Evolutionary conservation across 2,888 invertebrate species (phyloP).

Genomic region (Agonum fuliginosum): DNA sequence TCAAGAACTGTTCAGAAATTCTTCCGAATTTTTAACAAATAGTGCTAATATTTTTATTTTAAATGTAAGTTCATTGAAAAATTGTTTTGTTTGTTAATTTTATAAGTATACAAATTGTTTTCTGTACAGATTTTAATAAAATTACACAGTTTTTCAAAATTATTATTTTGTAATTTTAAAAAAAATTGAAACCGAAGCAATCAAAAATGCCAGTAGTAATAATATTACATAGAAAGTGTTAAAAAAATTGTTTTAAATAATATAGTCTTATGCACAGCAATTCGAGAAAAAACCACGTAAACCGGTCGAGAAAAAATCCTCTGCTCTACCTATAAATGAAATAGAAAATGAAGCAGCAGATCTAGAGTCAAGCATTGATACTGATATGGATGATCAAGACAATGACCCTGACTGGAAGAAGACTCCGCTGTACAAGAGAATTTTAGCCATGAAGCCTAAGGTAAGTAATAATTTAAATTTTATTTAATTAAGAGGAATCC

Average conservation of each 20-base stretch:
- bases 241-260: conserved; percentile 1
- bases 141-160: conserved; percentile 23
- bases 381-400: conserved; percentile 70
- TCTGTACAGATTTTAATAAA: conserved; percentile 35
- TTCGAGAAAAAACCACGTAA: conserved; percentile 18
- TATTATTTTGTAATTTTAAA: conserved; percentile 17
- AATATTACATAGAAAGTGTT: too few relatives aligned
- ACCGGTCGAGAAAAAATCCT: not conserved
- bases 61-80: conserved; percentile 9
- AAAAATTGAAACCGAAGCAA: too few relatives aligned
- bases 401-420: conserved; percentile 83
- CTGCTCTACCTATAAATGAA: not conserved
- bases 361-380: not conserved
- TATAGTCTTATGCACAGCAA: conserved; percentile 39
- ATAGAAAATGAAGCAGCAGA: not conserved
- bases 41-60: conserved; percentile 19
- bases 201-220: too few relatives aligned
- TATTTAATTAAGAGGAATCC: not conserved
- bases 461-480: conserved; percentile 18
- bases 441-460: not conserved
- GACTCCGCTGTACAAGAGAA: conserved; percentile 75
- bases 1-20: conserved; percentile 42
- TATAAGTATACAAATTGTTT: not conserved
- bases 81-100: not conserved
- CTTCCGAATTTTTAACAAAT: conserved; percentile 34